These are phyloP conservation scores for Coregonus clupeaformis DNA, from an alignment of 2,113 vertebrate species.

Conservation along the genomic window DNA sequence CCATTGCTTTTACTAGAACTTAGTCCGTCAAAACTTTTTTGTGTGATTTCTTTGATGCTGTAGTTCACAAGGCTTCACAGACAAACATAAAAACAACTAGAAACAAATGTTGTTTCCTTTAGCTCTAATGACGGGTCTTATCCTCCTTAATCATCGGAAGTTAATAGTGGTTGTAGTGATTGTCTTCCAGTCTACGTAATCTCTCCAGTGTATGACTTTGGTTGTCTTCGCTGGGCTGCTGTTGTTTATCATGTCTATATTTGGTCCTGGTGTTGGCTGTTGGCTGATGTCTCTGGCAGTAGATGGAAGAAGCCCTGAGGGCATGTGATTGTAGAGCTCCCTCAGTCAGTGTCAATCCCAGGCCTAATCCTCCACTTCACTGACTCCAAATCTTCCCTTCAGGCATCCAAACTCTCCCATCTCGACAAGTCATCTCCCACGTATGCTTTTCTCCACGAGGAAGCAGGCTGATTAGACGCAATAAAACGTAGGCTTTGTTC, in stretches of 20 bases:
- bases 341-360: slow-evolving; percentile 29
- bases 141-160: slow-evolving; percentile 40
- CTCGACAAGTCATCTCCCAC: slow-evolving; percentile 47
- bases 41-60: no score
- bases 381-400: slow-evolving; percentile 53
- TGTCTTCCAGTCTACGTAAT: slow-evolving; percentile 16
- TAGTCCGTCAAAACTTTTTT: no score
- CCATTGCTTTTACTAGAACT: no score
- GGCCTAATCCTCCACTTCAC: slow-evolving; percentile 54
- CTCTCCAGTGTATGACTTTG: not conserved
- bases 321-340: slow-evolving; percentile 25
- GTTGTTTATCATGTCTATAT: not conserved
- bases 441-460: slow-evolving; percentile 38
- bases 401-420: slow-evolving; percentile 41
- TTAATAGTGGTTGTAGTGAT: slow-evolving; percentile 43
- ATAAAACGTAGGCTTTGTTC: no score
- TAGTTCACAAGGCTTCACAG: no score
- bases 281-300: slow-evolving; percentile 25
- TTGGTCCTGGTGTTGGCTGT: slow-evolving; percentile 19
- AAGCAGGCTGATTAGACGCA: no score
- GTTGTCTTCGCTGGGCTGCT: not conserved
- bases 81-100: no score
- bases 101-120: not conserved
- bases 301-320: slow-evolving; percentile 46
- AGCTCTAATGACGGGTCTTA: slow-evolving; percentile 36